Base-by-base conservation (phyloP, 2,888 invertebrate genomes). In the Drosophila eohydei region DNA sequence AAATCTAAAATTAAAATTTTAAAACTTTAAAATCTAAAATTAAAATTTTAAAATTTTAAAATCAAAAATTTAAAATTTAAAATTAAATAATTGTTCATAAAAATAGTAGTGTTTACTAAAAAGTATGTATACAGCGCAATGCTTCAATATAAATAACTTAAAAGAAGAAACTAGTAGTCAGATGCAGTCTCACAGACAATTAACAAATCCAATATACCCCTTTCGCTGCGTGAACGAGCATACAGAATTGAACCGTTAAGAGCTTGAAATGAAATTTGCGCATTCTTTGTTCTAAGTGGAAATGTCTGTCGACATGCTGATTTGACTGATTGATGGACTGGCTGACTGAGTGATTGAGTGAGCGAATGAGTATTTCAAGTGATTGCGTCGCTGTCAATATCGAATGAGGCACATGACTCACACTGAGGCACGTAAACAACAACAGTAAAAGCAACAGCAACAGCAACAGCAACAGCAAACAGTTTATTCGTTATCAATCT, bases 401-500 rank as follows among this genome's bases (percentile, higher is more conserved):
- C 65, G 59, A 64, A 32, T 55, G 59, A 48, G 73, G 59, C 65
- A 36, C 74, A 67, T 84, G 88, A 83, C 78, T 86, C 88, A 78
- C 50, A 50, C 32, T 66, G 58, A 60, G 58, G 46, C 74, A 70
- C 66, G 71, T 71, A 67, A 71, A 43, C 59, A 59, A 41, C 61
- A 5, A 6, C 30, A 30, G 6, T 5, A 30, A 6, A 4, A 30
- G 6, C 30, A 30, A 34, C 34, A 34, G 34, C 34, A 34, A 48
- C 48, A 30, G 16, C 64, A 62, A 57, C 56, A 60, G 54, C 78
- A 82, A 69, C 74, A 32, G 52, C 38, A 26, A 38, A 52, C 36
- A 36, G 79, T 86, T 84, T 80, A 80, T 67, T 73, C 74, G 68
- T 85, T 85, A 85, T 85, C 89, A 83, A 83, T 89, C 87, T 87